Evolutionary conservation across 2,113 vertebrate species (phyloP).

Genomic region (Urocynchramus pylzowi): DNA sequence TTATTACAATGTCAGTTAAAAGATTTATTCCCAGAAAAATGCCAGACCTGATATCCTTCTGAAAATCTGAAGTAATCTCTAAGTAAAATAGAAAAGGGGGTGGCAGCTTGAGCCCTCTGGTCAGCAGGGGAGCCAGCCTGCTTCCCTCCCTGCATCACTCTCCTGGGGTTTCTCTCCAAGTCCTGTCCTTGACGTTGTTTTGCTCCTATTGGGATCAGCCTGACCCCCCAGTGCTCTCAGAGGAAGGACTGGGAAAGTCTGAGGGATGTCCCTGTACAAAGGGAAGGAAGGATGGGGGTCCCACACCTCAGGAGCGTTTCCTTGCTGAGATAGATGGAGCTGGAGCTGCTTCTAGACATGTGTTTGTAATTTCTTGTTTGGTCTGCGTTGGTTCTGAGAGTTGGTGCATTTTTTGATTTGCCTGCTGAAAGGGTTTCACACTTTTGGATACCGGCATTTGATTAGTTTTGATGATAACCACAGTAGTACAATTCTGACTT

Average conservation of each 20-base stretch:
- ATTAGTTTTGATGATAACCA: conserved; percentile 67
- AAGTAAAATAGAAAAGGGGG: not conserved
- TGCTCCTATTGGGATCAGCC: not conserved
- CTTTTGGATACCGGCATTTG: not conserved
- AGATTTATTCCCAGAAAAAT: not conserved
- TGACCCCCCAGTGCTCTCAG: not conserved
- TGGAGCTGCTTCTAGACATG: conserved; percentile 7
- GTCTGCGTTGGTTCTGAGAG: conserved; percentile 9
- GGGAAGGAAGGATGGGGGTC: not conserved
- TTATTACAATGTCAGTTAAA: not conserved
- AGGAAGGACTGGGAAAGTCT: not conserved
- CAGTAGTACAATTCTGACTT: conserved; percentile 39
- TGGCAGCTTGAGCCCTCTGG: accelerated
- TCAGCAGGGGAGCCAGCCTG: not conserved
- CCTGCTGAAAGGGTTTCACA: conserved; percentile 59
- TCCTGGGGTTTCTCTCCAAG: not conserved
- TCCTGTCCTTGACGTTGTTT: not conserved
- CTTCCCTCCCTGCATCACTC: not conserved
- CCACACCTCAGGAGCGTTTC: not conserved
- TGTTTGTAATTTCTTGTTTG: conserved; percentile 56
- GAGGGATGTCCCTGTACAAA: not conserved
- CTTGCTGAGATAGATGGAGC: not conserved
- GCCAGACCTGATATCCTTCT: not conserved
- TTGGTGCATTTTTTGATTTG: conserved; percentile 21
- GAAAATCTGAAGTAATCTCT: not conserved